Evolutionary conservation across 2,113 vertebrate genomes (phyloP).

Genomic region (Odocoileus hemionus): DNA sequence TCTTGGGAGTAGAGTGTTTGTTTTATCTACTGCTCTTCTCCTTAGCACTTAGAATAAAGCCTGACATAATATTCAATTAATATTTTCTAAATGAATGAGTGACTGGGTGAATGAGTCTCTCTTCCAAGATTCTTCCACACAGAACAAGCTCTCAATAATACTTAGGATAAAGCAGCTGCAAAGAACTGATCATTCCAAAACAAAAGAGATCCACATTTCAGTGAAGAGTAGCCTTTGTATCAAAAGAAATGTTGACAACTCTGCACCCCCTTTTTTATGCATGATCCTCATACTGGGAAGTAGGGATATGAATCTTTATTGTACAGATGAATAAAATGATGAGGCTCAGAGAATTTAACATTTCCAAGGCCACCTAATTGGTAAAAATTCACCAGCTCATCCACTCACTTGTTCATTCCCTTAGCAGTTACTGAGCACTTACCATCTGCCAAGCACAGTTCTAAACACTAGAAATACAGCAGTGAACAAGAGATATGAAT

Average conservation of each 20-base stretch:
- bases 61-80: neutral
- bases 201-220: neutral
- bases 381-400: constrained; percentile 4
- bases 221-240: neutral
- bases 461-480: neutral
- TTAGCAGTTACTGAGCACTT: neutral
- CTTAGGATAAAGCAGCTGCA: neutral
- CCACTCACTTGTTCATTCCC: constrained; percentile 32
- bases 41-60: constrained; percentile 3
- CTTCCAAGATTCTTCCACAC: neutral
- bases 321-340: constrained; percentile 9
- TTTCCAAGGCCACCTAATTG: neutral
- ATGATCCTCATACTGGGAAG: neutral
- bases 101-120: neutral
- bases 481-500: neutral
- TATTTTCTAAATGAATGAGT: neutral
- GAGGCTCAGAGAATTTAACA: neutral
- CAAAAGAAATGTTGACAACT: neutral
- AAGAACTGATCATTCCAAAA: neutral
- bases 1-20: neutral
- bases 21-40: neutral
- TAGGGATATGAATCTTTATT: neutral
- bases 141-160: neutral
- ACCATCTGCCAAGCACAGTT: neutral
- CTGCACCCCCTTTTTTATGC: neutral